Conservation (phyloP, 2,113 vertebrate genomes). For the Saimiri boliviensis region DNA sequence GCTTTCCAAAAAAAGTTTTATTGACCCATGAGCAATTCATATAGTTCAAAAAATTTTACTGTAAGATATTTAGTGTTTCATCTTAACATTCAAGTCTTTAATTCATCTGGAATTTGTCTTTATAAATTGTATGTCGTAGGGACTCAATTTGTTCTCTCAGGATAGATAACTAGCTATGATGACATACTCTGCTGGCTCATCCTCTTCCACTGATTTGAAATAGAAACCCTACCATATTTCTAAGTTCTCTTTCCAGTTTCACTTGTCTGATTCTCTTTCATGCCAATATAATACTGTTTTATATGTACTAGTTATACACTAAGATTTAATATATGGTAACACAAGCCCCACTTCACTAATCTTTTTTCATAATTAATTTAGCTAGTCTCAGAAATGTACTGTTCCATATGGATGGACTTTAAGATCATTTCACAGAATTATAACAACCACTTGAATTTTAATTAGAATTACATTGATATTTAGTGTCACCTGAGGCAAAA, state of each 20-base stretch:
- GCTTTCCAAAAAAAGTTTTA: background rate
- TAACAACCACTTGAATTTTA: background rate
- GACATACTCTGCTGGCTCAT: background rate
- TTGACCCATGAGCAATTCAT: background rate
- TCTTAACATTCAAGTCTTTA: conserved; percentile 13
- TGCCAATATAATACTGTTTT: background rate
- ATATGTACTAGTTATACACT: background rate
- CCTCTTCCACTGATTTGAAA: background rate
- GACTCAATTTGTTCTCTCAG: background rate
- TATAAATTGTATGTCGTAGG: background rate
- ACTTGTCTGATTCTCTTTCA: background rate
- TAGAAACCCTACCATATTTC: background rate
- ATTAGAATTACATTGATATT: background rate
- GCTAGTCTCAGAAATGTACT: background rate
- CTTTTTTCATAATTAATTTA: background rate
- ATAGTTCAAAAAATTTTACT: background rate
- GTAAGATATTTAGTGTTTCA: background rate
- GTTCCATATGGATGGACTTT: background rate
- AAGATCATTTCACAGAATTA: background rate
- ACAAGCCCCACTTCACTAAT: background rate
- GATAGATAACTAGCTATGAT: background rate
- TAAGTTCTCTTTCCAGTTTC: background rate
- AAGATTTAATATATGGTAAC: background rate
- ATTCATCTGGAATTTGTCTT: background rate
- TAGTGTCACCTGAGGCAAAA: background rate